phyloP scores from a whole-genome alignment of 2,113 vertebrate species.

The Trochalopteron elliotii region DNA sequence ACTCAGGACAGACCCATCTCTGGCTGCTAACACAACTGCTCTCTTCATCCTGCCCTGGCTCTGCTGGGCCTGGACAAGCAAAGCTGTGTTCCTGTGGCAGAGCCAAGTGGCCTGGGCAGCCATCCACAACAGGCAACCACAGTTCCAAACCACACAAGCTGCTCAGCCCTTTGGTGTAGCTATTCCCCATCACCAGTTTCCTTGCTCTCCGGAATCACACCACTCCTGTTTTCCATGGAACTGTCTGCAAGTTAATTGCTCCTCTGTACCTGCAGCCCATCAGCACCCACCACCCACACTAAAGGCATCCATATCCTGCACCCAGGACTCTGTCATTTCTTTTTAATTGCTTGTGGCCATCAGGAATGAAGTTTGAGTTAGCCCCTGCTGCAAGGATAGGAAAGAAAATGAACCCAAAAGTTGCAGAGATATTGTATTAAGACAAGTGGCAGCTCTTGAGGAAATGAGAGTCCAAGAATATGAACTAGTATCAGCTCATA shows the following conservation, averaged over 20 bases:
- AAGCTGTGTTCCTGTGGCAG: neutral
- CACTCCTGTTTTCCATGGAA: neutral
- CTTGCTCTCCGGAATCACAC: neutral
- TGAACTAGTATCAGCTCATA: neutral
- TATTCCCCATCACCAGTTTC: neutral
- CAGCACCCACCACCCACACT: neutral
- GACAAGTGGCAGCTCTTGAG: neutral
- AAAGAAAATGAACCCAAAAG: neutral
- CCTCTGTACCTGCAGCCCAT: neutral
- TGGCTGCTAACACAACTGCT: neutral
- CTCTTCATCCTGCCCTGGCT: neutral
- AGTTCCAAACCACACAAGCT: neutral
- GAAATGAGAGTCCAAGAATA: neutral
- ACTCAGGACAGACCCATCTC: neutral
- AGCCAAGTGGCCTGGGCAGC: neutral
- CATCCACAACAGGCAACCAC: neutral
- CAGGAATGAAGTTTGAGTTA: neutral
- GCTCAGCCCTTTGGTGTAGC: neutral
- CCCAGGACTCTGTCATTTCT: neutral
- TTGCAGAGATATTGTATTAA: neutral
- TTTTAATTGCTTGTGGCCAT: neutral
- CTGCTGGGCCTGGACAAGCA: neutral
- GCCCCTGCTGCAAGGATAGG: rapidly evolving
- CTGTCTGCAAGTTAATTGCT: neutral
- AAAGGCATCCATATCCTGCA: neutral